phyloP scores from a whole-genome alignment of 2,888 invertebrate species.

The Tachina grossa region DNA sequence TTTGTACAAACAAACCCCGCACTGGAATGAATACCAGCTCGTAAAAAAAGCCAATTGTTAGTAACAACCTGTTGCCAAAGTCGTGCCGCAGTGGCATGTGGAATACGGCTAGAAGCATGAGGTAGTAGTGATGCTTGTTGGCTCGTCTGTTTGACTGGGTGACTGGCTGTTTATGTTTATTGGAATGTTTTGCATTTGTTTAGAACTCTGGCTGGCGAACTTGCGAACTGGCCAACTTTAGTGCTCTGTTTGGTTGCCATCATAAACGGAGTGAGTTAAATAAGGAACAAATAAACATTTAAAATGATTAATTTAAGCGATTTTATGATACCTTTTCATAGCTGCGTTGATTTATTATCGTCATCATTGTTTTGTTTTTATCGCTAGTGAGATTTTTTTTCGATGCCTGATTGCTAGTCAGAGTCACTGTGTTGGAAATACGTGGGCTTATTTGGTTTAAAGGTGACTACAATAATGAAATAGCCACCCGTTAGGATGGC shows the following conservation, averaged over 20 bases:
- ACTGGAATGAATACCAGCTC: conserved; percentile 32
- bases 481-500: conserved; percentile 39
- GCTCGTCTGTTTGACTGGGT: conserved; percentile 33
- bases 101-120: conserved; percentile 63
- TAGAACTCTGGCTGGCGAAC: conserved; percentile 26
- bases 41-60: conserved; percentile 68
- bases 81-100: conserved; percentile 72
- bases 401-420: conserved; percentile 28
- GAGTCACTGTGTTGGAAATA: not conserved
- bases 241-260: conserved; percentile 71
- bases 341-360: conserved; percentile 81
- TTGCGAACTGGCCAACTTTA: conserved; percentile 64
- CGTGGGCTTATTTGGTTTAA: conserved; percentile 21
- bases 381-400: conserved; percentile 44
- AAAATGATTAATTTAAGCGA: conserved; percentile 83
- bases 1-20: conserved; percentile 47
- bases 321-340: conserved; percentile 82
- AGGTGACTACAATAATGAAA: conserved; percentile 55
- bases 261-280: conserved; percentile 75
- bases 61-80: conserved; percentile 77
- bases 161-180: conserved; percentile 63
- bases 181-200: conserved; percentile 56
- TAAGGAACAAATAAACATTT: conserved; percentile 81
- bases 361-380: conserved; percentile 66
- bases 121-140: conserved; percentile 43